A percentile compares a stretch with the other conserved stretches of the same genome.
These are phyloP conservation scores for Saturnia pavonia DNA, from an alignment of 2,888 invertebrate species.

Conservation along the genomic window DNA sequence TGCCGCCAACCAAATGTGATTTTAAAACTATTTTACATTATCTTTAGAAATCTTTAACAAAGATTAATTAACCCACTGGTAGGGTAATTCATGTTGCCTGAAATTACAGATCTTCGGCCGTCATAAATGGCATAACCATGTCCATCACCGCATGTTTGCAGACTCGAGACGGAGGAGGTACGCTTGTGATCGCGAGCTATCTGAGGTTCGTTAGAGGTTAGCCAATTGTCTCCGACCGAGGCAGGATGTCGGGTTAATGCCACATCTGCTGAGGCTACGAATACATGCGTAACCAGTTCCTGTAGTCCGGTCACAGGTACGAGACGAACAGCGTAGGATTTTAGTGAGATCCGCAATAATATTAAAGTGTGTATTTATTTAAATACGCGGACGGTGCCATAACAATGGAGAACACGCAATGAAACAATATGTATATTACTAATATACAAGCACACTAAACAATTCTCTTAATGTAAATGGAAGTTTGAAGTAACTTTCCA, in stretches of 20 bases:
- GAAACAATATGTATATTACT: neutral
- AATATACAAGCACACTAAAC: neutral
- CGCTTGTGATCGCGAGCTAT: no score
- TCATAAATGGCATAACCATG: no score
- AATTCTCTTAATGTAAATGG: conserved; percentile 4
- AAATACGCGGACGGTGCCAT: neutral
- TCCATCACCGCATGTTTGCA: no score
- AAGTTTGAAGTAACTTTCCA: neutral
- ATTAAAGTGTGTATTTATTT: neutral
- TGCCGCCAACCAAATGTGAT: neutral
- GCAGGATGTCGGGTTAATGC: no score
- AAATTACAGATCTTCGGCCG: no score
- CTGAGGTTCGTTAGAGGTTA: no score
- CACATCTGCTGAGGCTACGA: no score
- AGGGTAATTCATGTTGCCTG: neutral
- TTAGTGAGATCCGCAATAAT: neutral
- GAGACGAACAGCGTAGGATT: no score
- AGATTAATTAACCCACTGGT: neutral
- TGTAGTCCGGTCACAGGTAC: no score
- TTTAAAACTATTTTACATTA: neutral
- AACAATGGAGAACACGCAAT: neutral
- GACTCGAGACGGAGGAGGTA: no score
- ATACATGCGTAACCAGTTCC: no score
- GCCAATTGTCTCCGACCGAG: no score
- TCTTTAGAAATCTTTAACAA: neutral